Conservation (phyloP, 2,888 invertebrate genomes). For the Sinhomidia bicolor region DNA sequence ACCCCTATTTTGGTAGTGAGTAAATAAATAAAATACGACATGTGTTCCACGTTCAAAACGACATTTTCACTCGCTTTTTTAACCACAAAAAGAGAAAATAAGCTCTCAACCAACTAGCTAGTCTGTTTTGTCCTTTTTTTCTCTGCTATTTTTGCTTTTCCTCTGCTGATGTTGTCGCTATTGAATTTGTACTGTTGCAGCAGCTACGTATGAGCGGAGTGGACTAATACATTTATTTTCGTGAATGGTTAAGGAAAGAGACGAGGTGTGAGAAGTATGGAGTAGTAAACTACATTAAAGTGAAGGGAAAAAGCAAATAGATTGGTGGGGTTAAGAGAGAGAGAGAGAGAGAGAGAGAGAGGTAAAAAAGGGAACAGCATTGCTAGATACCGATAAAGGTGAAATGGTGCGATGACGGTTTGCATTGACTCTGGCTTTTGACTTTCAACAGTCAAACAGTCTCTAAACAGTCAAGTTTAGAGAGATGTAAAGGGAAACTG, state of each 20-base stretch:
- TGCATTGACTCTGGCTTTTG: background rate
- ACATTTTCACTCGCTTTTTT: conserved; percentile 40
- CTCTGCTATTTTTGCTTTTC: too few species aligned
- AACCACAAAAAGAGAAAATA: conserved; percentile 55
- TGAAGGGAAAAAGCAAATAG: background rate
- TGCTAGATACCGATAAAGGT: background rate
- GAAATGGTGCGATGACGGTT: background rate
- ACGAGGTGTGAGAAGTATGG: background rate
- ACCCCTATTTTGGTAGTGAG: background rate
- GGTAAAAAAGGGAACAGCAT: background rate
- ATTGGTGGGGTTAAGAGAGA: too few species aligned
- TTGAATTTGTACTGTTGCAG: background rate
- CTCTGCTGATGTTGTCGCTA: conserved; percentile 28
- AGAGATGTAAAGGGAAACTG: too few species aligned
- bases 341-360: too few species aligned
- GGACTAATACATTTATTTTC: too few species aligned
- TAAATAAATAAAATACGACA: conserved; percentile 25
- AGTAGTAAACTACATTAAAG: background rate
- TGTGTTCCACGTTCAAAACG: conserved; percentile 23
- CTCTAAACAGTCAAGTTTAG: background rate
- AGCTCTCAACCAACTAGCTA: background rate
- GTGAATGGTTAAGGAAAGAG: background rate
- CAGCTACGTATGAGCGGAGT: too few species aligned
- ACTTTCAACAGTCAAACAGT: too few species aligned
- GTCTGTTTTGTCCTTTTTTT: conserved; percentile 10